Conservation (phyloP, 2,113 vertebrate species). For the Aix galericulata region DNA sequence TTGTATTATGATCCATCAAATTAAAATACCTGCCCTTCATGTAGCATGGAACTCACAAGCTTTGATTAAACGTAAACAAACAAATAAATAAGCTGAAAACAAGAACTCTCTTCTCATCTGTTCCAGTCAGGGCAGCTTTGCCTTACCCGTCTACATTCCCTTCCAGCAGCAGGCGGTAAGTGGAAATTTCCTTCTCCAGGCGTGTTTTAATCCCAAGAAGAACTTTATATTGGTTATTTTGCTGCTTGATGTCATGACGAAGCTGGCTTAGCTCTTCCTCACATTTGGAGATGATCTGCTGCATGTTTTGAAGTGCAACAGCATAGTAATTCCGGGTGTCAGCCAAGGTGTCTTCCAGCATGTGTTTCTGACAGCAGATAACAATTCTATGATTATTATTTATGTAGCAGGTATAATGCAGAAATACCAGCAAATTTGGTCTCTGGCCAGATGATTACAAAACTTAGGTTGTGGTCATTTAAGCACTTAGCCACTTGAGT, state of each 20-base stretch:
- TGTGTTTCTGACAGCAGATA: slow-evolving; percentile 83
- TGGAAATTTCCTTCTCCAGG: slow-evolving; percentile 95
- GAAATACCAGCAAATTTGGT: neutral
- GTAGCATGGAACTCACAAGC: slow-evolving; percentile 3
- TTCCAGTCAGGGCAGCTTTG: neutral
- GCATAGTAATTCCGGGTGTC: slow-evolving; percentile 86
- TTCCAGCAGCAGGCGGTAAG: slow-evolving; percentile 92
- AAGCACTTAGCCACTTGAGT: neutral
- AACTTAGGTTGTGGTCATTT: neutral
- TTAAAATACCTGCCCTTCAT: slow-evolving; percentile 57
- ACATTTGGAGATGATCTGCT: slow-evolving; percentile 77
- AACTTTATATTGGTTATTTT: slow-evolving; percentile 86
- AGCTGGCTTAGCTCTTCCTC: slow-evolving; percentile 87
- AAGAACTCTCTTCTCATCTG: neutral
- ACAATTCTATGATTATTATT: neutral
- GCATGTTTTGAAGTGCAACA: slow-evolving; percentile 85
- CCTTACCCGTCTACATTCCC: slow-evolving; percentile 85
- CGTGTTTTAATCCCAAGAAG: slow-evolving; percentile 94
- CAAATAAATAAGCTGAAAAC: slow-evolving; percentile 15
- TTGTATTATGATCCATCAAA: slow-evolving; percentile 32
- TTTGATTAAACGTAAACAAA: slow-evolving; percentile 63
- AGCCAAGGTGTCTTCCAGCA: slow-evolving; percentile 85
- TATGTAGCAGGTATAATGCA: neutral
- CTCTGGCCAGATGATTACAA: slow-evolving; percentile 6
- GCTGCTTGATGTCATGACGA: slow-evolving; percentile 83